These are phyloP conservation scores for Gerris buenoi DNA, from an alignment of 1,140 invertebrate genomes.

Conservation along the genomic window DNA sequence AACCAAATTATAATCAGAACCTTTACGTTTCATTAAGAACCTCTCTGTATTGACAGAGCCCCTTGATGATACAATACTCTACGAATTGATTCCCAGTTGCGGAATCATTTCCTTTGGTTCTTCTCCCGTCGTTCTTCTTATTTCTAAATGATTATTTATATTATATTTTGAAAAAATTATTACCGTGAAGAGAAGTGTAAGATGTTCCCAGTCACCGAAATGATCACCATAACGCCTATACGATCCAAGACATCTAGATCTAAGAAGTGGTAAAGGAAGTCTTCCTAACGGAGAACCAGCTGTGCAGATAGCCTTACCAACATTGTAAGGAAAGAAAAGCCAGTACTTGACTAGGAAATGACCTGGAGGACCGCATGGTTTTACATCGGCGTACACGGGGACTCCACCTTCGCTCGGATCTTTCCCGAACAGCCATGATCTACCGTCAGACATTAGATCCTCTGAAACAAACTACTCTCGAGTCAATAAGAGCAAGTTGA, in stretches of 20 bases:
- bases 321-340: not conserved
- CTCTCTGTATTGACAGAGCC: too few species aligned
- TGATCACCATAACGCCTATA: not conserved
- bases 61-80: too few species aligned
- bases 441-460: not conserved
- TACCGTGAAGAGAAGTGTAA: not conserved
- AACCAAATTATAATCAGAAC: too few species aligned
- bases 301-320: not conserved
- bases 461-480: slow-evolving; percentile 1
- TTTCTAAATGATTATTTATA: not conserved
- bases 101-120: too few species aligned
- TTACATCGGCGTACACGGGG: not conserved
- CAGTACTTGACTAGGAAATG: not conserved
- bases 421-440: not conserved
- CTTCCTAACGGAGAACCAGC: not conserved
- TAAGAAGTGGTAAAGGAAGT: not conserved
- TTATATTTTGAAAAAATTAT: not conserved
- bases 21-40: too few species aligned
- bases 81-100: too few species aligned
- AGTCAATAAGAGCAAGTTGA: too few species aligned
- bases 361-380: not conserved
- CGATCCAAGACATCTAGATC: not conserved
- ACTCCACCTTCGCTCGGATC: not conserved
- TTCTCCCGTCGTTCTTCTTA: too few species aligned
- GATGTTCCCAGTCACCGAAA: not conserved